Evolutionary conservation across 30 jellyfish, hydroid and myxozoan species (phyloP).

Genomic region (Pseudorhiza aurosa): DNA sequence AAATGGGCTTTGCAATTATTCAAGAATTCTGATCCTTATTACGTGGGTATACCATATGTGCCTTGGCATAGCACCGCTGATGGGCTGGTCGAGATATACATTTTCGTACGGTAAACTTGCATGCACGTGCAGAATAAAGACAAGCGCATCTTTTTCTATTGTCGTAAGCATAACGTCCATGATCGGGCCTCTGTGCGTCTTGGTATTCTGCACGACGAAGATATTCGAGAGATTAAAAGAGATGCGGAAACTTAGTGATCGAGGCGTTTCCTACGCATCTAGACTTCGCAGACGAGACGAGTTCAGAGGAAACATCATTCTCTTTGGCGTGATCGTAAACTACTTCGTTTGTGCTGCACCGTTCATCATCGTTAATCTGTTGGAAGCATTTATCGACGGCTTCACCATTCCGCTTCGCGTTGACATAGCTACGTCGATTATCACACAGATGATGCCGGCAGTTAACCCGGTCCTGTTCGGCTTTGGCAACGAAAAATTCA

Average conservation of each 20-base stretch:
- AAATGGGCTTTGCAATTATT: background rate
- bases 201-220: background rate
- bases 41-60: conserved; percentile 17
- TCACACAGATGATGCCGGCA: conserved; percentile 34
- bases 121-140: conserved; percentile 17
- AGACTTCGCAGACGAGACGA: conserved; percentile 17
- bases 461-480: conserved; percentile 20
- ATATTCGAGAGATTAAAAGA: conserved; percentile 8
- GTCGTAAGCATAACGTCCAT: conserved; percentile 8
- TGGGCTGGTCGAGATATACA: conserved; percentile 20
- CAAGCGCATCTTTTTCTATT: conserved; percentile 7
- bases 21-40: background rate
- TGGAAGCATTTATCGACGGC: background rate
- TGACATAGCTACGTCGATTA: conserved; percentile 3
- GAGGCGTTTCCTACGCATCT: background rate
- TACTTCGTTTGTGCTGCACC: conserved; percentile 16
- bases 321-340: conserved; percentile 14
- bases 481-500: conserved; percentile 22
- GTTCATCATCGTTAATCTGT: background rate
- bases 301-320: conserved; percentile 17
- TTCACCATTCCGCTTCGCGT: conserved; percentile 4
- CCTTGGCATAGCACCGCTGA: conserved; percentile 18
- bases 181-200: conserved; percentile 5
- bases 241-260: background rate
- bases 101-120: conserved; percentile 23